These are phyloP conservation scores for Tethea ocularis DNA, from an alignment of 2,888 invertebrate species.

Conservation along the genomic window DNA sequence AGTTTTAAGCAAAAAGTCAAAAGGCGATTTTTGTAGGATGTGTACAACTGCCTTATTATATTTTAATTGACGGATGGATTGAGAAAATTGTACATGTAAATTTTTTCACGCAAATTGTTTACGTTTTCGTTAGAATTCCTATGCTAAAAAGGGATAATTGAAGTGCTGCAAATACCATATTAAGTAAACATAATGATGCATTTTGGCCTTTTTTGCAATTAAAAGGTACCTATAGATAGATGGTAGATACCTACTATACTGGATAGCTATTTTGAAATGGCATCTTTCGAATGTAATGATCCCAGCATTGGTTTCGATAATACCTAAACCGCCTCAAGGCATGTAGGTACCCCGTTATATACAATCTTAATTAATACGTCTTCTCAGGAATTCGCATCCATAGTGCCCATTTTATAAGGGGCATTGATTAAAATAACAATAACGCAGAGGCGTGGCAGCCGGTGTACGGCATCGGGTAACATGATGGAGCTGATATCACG, in stretches of 20 bases:
- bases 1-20: neutral
- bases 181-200: neutral
- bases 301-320: too few relatives aligned
- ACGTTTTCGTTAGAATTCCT: neutral
- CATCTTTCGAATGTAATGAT: too few relatives aligned
- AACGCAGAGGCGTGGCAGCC: slow-evolving; percentile 55
- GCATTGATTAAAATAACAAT: slow-evolving; percentile 59
- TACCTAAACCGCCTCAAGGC: too few relatives aligned
- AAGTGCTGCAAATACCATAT: neutral
- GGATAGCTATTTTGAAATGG: too few relatives aligned
- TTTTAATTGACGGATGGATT: slow-evolving; percentile 8
- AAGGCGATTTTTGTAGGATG: slow-evolving; percentile 4
- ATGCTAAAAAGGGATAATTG: neutral
- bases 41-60: neutral
- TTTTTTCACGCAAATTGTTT: neutral
- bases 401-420: slow-evolving; percentile 21
- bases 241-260: too few relatives aligned
- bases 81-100: neutral
- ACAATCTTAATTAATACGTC: too few relatives aligned
- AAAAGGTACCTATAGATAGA: too few relatives aligned
- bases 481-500: slow-evolving; percentile 53
- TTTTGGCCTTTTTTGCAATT: neutral
- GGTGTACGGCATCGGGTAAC: slow-evolving; percentile 31
- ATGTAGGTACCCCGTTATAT: too few relatives aligned
- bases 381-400: too few relatives aligned